These are phyloP conservation scores for Acleris holmiana DNA, from an alignment of 2,888 invertebrate species.

Conservation along the genomic window DNA sequence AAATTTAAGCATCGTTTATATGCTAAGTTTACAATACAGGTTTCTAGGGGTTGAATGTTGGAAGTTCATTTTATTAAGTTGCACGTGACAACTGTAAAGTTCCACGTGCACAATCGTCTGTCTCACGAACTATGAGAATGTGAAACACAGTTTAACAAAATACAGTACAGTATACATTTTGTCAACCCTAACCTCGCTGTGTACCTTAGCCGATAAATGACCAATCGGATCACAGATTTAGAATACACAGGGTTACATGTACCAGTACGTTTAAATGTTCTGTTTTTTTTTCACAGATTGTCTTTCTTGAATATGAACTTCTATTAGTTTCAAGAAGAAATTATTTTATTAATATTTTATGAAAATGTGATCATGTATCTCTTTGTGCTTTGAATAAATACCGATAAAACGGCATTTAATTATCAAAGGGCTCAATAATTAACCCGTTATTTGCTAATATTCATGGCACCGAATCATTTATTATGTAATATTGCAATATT, in stretches of 20 bases:
- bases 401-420: neutral
- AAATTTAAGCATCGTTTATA: constrained; percentile 46
- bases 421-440: neutral
- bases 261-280: constrained; percentile 50
- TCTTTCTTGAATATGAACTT: too few species aligned
- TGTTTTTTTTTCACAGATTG: constrained; percentile 42
- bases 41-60: neutral
- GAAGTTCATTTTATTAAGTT: too few species aligned
- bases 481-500: too few species aligned
- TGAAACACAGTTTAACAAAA: neutral
- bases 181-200: neutral
- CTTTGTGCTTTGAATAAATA: neutral
- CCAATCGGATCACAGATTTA: constrained; percentile 71
- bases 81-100: too few species aligned
- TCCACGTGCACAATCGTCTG: too few species aligned
- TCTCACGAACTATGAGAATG: neutral
- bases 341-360: too few species aligned
- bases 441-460: neutral
- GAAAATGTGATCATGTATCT: too few species aligned
- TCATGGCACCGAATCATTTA: neutral
- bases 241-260: constrained; percentile 77
- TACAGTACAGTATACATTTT: neutral
- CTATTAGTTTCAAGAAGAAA: too few species aligned
- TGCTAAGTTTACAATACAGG: constrained; percentile 38
- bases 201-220: constrained; percentile 55